Evolutionary conservation across 1,140 invertebrate genomes (phyloP).

Genomic region (Formica exsecta): DNA sequence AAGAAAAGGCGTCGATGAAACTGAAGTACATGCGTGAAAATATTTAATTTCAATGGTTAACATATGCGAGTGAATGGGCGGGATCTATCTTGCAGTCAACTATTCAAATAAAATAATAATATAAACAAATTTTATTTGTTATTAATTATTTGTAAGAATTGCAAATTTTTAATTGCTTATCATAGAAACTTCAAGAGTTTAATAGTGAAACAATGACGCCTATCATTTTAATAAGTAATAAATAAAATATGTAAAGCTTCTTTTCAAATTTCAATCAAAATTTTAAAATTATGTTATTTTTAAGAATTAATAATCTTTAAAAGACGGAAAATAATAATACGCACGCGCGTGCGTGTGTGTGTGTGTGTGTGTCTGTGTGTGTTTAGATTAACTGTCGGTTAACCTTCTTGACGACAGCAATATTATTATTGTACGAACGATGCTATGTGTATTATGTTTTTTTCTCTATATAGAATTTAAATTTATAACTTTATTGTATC

Average conservation of each 20-base stretch:
- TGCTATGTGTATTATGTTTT: not conserved
- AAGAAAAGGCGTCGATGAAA: constrained; percentile 42
- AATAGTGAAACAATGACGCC: not conserved
- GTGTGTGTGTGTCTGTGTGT: not conserved
- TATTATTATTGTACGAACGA: not conserved
- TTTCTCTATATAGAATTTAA: not conserved
- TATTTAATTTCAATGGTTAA: constrained; percentile 31
- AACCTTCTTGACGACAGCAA: constrained; percentile 3
- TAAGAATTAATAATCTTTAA: constrained; percentile 13
- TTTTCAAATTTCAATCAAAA: not conserved
- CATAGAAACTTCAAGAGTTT: not conserved
- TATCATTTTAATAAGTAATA: not conserved
- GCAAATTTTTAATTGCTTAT: not conserved
- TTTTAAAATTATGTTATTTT: constrained; percentile 8
- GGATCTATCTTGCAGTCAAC: not conserved
- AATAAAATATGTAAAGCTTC: not conserved
- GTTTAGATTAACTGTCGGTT: not conserved
- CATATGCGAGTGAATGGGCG: too few relatives aligned
- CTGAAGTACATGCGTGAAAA: constrained; percentile 46
- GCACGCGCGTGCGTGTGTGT: too few relatives aligned
- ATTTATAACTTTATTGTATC: constrained; percentile 19
- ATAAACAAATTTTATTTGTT: not conserved
- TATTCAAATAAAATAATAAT: not conserved
- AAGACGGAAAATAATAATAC: not conserved
- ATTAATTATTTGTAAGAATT: not conserved